phyloP scores from a whole-genome alignment of 2,113 vertebrate species.

The Macheiramphus alcinus region DNA sequence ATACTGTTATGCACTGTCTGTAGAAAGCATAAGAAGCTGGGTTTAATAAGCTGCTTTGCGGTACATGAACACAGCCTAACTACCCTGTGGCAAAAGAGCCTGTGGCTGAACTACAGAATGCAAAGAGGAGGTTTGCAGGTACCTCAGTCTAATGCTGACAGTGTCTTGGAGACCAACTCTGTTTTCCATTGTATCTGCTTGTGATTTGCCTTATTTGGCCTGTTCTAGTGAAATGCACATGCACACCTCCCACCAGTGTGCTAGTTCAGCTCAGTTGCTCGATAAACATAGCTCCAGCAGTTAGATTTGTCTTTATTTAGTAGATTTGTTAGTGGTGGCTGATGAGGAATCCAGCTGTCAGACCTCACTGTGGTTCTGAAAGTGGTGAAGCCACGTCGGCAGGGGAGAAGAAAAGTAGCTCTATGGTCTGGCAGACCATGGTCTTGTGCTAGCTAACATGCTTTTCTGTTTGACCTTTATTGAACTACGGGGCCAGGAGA shows the following conservation, averaged over 20 bases:
- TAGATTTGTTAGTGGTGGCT: background rate
- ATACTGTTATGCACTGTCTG: accelerated
- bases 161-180: background rate
- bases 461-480: background rate
- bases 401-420: background rate
- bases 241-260: background rate
- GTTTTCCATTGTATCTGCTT: background rate
- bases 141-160: background rate
- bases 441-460: background rate
- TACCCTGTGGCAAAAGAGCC: background rate
- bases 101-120: background rate
- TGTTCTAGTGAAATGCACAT: background rate
- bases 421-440: accelerated
- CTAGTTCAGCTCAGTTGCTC: background rate
- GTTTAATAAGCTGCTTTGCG: background rate
- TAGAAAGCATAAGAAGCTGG: background rate
- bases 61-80: background rate
- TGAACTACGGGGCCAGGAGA: background rate
- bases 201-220: background rate
- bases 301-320: background rate
- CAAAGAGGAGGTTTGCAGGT: background rate
- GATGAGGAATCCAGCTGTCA: background rate
- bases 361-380: background rate
- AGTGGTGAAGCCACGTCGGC: background rate
- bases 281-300: background rate